Evolutionary conservation across 2,888 invertebrate genomes (phyloP).

Genomic region (Ennomos erosarius): DNA sequence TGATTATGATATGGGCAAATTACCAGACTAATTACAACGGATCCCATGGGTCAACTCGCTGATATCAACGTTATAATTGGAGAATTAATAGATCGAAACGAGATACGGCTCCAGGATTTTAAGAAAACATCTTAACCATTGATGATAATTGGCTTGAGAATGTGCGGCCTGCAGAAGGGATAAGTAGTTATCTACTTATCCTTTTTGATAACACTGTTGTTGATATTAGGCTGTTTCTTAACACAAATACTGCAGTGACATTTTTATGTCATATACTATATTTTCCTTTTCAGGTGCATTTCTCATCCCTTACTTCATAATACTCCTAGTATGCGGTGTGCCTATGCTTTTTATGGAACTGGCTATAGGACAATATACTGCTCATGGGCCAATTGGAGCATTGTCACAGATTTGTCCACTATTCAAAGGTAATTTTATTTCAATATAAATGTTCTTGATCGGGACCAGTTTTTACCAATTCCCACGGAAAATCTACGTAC

Average conservation of each 20-base stretch:
- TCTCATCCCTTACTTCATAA: conserved; percentile 97
- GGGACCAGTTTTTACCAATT: too few species aligned
- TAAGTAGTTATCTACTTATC: too few species aligned
- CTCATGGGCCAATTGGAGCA: conserved; percentile 96
- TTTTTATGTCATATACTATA: conserved; percentile 44
- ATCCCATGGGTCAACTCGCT: conserved; percentile 71
- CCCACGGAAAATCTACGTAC: too few species aligned
- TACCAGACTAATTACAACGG: conserved; percentile 67
- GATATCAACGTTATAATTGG: conserved; percentile 55
- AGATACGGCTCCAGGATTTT: neutral
- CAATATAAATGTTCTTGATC: neutral
- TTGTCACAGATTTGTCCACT: conserved; percentile 96
- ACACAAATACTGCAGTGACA: too few species aligned
- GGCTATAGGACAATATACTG: conserved; percentile 96
- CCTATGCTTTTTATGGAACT: conserved; percentile 98
- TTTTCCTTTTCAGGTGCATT: conserved; percentile 91
- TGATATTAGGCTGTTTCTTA: too few species aligned
- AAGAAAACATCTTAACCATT: conserved; percentile 1
- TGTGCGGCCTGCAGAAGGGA: too few species aligned
- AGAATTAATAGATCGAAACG: conserved; percentile 23
- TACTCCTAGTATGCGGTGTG: conserved; percentile 95
- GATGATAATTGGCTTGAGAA: neutral
- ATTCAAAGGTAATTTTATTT: conserved; percentile 90
- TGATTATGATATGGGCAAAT: too few species aligned
- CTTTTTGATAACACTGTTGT: too few species aligned